Conservation (phyloP, 2,797 vertebrate genomes). For the Crocodylus rhombifer region DNA sequence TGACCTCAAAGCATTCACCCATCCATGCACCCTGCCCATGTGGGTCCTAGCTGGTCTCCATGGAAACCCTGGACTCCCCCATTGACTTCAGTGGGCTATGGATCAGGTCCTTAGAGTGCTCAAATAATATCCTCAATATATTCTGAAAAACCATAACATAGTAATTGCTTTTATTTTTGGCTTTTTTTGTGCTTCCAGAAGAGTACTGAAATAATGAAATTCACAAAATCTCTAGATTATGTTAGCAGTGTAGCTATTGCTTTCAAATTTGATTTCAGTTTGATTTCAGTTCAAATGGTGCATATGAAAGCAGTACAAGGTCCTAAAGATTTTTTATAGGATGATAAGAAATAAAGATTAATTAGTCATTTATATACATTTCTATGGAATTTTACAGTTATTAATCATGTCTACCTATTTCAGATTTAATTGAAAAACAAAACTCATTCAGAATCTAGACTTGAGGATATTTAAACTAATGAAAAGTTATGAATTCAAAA, state of each 20-base stretch:
- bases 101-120: background rate
- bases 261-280: background rate
- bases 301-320: background rate
- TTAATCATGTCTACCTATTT: background rate
- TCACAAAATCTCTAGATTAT: background rate
- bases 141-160: background rate
- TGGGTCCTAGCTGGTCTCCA: too few relatives aligned
- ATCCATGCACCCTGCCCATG: too few relatives aligned
- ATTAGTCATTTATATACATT: background rate
- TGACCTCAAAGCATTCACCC: too few relatives aligned
- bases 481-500: background rate
- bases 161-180: background rate
- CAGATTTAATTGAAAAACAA: background rate
- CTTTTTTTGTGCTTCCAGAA: background rate
- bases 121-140: background rate
- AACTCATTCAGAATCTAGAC: background rate
- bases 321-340: background rate
- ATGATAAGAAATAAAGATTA: background rate
- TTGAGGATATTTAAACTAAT: background rate
- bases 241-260: background rate
- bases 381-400: background rate
- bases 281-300: too few relatives aligned
- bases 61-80: too few relatives aligned
- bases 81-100: background rate
- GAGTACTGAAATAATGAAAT: background rate